Evolutionary conservation across 2,888 invertebrate genomes (phyloP).

Genomic region (Dicyrtomina minuta): DNA sequence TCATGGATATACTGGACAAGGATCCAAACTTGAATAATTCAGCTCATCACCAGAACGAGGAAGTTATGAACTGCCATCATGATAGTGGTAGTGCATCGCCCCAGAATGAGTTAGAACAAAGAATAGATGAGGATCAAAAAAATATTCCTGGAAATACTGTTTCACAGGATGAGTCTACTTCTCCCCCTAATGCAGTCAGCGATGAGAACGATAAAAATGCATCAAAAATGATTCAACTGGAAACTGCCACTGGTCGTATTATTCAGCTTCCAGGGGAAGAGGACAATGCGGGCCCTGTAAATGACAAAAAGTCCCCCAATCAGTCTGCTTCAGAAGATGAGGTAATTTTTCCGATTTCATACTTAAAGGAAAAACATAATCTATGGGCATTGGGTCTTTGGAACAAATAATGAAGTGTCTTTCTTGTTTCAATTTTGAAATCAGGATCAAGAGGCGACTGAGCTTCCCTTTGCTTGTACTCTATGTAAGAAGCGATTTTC

Average conservation of each 20-base stretch:
- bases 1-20: conserved; percentile 16
- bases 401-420: no score
- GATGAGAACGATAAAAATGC: not conserved
- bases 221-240: conserved; percentile 21
- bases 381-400: no score
- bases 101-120: not conserved
- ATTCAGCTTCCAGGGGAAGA: conserved; percentile 28
- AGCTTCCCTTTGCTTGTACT: conserved; percentile 33
- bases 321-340: conserved; percentile 20
- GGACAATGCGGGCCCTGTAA: not conserved
- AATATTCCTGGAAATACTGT: not conserved
- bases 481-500: conserved; percentile 38
- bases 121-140: not conserved
- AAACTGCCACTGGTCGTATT: conserved; percentile 27
- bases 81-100: not conserved
- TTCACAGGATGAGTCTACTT: not conserved
- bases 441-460: conserved; percentile 8
- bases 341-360: conserved; percentile 4
- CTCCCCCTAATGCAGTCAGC: not conserved
- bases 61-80: not conserved
- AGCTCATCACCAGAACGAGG: not conserved
- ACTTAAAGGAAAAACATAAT: no score
- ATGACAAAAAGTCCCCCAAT: conserved; percentile 4
- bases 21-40: not conserved
- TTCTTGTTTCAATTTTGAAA: no score